Evolutionary conservation across 2,888 invertebrate genomes (phyloP).

Genomic region (Leucophenga montana): DNA sequence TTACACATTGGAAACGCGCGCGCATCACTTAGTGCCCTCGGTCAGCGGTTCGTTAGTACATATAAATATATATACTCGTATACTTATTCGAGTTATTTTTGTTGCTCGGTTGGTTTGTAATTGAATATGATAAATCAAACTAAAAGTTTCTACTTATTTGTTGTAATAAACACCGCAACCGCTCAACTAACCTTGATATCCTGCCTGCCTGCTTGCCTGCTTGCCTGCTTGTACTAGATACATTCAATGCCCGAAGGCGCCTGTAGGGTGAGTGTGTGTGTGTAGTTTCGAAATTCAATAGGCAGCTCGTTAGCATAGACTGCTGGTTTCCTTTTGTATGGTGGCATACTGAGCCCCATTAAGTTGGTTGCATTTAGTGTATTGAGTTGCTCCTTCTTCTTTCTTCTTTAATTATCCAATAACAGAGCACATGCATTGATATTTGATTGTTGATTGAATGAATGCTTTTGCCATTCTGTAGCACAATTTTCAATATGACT

Average conservation of each 20-base stretch:
- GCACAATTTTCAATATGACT: slow-evolving; percentile 39
- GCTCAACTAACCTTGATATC: no score
- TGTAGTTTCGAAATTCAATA: background rate
- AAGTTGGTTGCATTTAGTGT: slow-evolving; percentile 25
- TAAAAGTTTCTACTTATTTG: slow-evolving; percentile 33
- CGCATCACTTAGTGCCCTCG: slow-evolving; percentile 58
- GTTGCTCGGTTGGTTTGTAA: slow-evolving; percentile 54
- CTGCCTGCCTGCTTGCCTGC: no score
- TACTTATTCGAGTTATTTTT: no score
- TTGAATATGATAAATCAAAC: slow-evolving; percentile 70
- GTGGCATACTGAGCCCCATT: background rate
- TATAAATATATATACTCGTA: no score
- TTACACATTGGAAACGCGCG: slow-evolving; percentile 50
- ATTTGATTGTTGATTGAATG: no score
- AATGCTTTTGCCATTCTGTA: background rate
- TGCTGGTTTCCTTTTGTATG: background rate
- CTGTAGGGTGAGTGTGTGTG: no score
- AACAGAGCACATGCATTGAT: background rate
- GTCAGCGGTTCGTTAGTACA: background rate
- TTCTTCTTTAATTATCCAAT: slow-evolving; percentile 51
- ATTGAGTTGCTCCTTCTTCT: slow-evolving; percentile 38
- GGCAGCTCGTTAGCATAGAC: background rate
- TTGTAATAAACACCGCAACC: no score
- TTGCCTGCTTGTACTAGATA: no score
- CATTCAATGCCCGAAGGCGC: no score